Evolutionary conservation across 2,888 invertebrate genomes (phyloP), one percentile per base, ranked within the genome.

Genomic region (Rhagophthalmus giganteus): DNA sequence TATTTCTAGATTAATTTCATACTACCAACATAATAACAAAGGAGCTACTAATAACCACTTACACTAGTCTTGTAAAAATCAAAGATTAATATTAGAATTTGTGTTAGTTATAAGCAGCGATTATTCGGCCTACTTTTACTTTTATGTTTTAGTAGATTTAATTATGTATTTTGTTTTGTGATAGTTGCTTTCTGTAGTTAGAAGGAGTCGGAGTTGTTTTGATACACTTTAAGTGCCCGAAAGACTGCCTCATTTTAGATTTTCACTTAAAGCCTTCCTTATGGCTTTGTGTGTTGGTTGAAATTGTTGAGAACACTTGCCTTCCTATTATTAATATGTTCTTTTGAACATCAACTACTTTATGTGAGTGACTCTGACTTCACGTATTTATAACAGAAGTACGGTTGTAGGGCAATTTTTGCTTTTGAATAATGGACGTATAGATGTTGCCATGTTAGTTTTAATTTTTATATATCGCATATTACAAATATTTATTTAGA

Each of bases 31-130:
- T 41, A 52, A 52, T 41, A 42, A 46, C 14, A 34, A 34, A 47
- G 11, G 31, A 40, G 38, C 47, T 24, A 33, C 42, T 52, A 49
- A 51, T 47, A 57, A 57, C 35, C 55, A 54, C 55, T 57, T 56
- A 54, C 55, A 42, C 55, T 57, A 59, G 57, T 59, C 59, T 46
- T 49, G 45, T 47, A 53, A 44, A 54, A 57, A 57, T 59, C 57
- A 57, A 57, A 57, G 57, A 57, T 56, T 56, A 54, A 42, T 51
- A 47, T 51, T 55, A 52, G 41, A 54, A 24, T 50, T 54, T 50
- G 53, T 54, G 44, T 55, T 56, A 49, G 54, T 45, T 54, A 46
- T 46, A 50, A 45, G 42, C 41, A 54, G 47, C 37, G 34, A 50
- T 41, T 50, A 50, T 33, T 34, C 33, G 52, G 52, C 52, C 52